Conservation (phyloP, 2,113 vertebrate genomes). For the Lagopus muta region DNA sequence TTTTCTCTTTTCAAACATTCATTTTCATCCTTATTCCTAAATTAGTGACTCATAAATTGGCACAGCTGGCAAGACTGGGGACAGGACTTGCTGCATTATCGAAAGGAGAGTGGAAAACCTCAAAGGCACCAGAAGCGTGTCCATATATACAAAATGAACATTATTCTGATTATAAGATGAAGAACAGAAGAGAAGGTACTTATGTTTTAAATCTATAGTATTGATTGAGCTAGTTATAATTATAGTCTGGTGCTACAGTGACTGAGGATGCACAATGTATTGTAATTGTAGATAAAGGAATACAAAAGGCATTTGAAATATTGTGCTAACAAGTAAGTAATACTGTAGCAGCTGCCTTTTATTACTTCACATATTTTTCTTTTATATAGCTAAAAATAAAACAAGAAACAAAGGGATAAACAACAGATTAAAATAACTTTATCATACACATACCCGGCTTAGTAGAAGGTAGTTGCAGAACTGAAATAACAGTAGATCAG, state of each 20-base stretch:
- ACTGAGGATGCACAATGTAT: background rate
- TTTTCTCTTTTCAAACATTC: background rate
- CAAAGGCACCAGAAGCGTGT: background rate
- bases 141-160: background rate
- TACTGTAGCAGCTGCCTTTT: constrained; percentile 9
- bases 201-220: constrained; percentile 24
- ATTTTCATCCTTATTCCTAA: background rate
- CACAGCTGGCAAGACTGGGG: background rate
- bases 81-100: background rate
- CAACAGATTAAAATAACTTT: constrained; percentile 5
- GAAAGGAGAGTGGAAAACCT: background rate
- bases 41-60: background rate
- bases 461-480: background rate
- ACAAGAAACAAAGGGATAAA: constrained; percentile 17
- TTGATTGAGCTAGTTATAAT: constrained; percentile 16
- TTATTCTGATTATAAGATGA: constrained; percentile 20
- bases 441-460: background rate
- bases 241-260: background rate
- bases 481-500: background rate
- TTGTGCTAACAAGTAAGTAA: background rate
- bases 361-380: background rate
- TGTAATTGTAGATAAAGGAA: constrained; percentile 11
- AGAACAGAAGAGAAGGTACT: constrained; percentile 3
- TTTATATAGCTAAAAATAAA: constrained; percentile 29
- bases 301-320: constrained; percentile 28